phyloP scores from a whole-genome alignment of 2,113 vertebrate genomes.

The Crypturellus undulatus region DNA sequence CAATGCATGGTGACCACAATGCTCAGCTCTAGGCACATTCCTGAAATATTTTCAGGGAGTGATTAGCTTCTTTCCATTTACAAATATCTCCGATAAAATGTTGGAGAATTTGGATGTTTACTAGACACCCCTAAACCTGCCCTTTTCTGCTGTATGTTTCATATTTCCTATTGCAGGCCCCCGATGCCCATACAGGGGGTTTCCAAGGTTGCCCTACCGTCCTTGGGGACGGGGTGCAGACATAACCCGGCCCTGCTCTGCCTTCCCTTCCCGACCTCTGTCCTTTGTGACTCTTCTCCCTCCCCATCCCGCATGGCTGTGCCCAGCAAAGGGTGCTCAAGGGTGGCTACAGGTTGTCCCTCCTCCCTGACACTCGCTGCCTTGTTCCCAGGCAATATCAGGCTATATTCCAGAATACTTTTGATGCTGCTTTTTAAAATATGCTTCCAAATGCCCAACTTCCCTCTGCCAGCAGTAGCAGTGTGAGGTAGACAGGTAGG shows the following conservation, averaged over 20 bases:
- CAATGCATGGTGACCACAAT: neutral
- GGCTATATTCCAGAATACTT: neutral
- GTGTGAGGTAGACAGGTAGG: neutral
- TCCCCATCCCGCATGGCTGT: neutral
- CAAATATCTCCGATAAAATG: conserved; percentile 44
- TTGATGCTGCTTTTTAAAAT: neutral
- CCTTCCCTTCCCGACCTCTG: neutral
- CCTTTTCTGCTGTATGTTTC: neutral
- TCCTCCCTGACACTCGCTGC: neutral
- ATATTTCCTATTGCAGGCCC: neutral
- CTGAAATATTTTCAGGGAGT: conserved; percentile 24
- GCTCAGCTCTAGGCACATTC: conserved; percentile 33
- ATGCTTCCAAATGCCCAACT: neutral
- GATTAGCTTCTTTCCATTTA: conserved; percentile 33
- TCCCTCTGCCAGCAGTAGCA: neutral
- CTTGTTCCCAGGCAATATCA: neutral
- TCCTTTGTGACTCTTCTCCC: neutral
- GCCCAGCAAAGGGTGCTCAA: neutral
- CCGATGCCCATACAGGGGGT: neutral
- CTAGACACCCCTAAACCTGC: neutral
- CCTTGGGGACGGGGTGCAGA: neutral
- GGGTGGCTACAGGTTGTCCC: neutral
- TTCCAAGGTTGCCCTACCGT: neutral
- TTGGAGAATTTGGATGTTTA: neutral
- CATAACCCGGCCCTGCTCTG: neutral